Base-by-base conservation (phyloP, 2,888 invertebrate species). In the Pollenia amentaria region DNA sequence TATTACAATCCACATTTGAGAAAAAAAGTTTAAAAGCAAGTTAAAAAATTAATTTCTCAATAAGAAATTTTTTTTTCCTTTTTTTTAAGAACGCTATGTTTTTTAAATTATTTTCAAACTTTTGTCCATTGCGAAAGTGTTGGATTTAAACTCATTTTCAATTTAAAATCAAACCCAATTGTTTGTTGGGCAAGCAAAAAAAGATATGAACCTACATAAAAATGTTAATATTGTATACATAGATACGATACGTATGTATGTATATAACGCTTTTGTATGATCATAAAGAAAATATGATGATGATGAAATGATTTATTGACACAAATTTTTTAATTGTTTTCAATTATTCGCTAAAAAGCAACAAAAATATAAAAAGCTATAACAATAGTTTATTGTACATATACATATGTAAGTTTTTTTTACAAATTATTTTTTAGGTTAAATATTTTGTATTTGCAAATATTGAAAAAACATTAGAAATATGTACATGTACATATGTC, bases 221-320 rank as follows among this genome's bases (percentile, higher is more conserved):
- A 42, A 70, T 42, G 9, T 29, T 29, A 42, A 29, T 62, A 60
- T 18, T 60, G n/a, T 53, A 21, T 29, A 67, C 6, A 38, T 16
- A 16, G 10, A 62, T 38, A 40, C 38, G 21, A 60, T 44, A 67
- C 16, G 3, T 67, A 29, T 14, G n/a, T 40, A 38, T 53, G 12
- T 48, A 69, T 29, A n/a, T n/a, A n/a, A 79, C 67, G 64, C 70
- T 72, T 57, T 70, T 75, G 51, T 51, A 29, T 69, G 64, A 65
- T 64, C 55, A 64, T 70, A 44, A 21, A 42, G 21, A 53, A 14
- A 53, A 29, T 6, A 55, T 21, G 42, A 64, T 21, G 72, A 67
- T 82, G 82, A 81, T 83, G 78, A 83, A 83, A 83, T 86, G 78
- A 83, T 86, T 82, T 86, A 83, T 86, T 83, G 86, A 83, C 83